Evolutionary conservation across 2,888 invertebrate genomes (phyloP).

Genomic region (Saturnia japonica): DNA sequence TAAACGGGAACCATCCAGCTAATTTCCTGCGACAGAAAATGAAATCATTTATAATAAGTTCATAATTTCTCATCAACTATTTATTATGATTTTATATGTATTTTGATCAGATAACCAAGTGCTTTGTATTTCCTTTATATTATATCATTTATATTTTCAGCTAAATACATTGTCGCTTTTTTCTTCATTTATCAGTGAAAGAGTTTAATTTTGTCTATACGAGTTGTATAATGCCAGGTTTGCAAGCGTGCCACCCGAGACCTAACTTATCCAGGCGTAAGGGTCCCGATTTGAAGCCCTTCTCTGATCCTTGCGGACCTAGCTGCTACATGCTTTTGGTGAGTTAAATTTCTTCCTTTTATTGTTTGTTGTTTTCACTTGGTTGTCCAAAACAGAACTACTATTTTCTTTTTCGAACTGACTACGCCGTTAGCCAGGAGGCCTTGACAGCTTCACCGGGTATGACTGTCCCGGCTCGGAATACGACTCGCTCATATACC

Average conservation of each 20-base stretch:
- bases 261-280: conserved; percentile 94
- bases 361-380: no score
- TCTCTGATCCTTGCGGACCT: conserved; percentile 91
- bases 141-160: not conserved
- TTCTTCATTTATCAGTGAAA: not conserved
- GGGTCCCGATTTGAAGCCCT: conserved; percentile 93
- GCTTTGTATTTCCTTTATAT: not conserved
- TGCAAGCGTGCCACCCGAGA: conserved; percentile 94
- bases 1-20: no score
- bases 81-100: not conserved
- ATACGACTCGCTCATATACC: no score
- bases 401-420: no score
- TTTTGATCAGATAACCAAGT: not conserved
- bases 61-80: not conserved
- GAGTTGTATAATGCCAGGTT: conserved; percentile 75
- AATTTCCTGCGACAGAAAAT: no score
- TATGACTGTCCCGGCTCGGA: no score
- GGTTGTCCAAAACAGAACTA: no score
- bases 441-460: no score
- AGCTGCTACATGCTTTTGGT: conserved; percentile 95
- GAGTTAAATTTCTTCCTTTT: conserved; percentile 44
- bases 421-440: no score
- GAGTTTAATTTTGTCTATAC: not conserved
- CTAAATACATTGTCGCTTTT: conserved; percentile 2
- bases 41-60: not conserved